A percentile compares a stretch with the other conserved stretches of the same genome.
Evolutionary conservation across 2,888 invertebrate species (phyloP).

Genomic region (Lycocerus yunnanus): DNA sequence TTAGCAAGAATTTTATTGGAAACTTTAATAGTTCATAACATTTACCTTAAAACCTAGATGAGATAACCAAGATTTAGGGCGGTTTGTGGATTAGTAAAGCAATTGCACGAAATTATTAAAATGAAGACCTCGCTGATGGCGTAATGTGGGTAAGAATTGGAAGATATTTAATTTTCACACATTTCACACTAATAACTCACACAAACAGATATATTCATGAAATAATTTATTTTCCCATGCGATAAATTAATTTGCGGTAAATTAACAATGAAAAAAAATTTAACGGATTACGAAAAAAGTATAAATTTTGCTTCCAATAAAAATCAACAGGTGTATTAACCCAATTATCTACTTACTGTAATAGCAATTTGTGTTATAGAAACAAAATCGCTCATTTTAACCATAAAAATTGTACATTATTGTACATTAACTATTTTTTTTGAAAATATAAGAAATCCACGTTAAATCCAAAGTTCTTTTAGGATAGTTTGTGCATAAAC

Average conservation of each 20-base stretch:
- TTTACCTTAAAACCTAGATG: no score
- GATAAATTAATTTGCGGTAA: not conserved
- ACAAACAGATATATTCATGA: not conserved
- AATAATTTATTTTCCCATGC: not conserved
- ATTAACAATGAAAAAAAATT: not conserved
- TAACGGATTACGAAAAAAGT: not conserved
- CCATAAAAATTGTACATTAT: no score
- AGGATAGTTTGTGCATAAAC: no score
- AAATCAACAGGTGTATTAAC: slow-evolving; percentile 30
- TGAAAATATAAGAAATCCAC: no score
- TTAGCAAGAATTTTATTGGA: no score
- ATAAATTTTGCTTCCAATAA: slow-evolving; percentile 6
- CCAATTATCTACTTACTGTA: not conserved
- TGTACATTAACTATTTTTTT: no score
- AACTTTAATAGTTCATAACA: no score
- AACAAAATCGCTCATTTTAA: not conserved
- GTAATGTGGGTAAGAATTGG: not conserved
- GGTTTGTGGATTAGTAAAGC: not conserved
- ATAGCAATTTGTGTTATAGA: not conserved
- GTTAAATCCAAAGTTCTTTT: not conserved
- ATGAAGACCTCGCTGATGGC: not conserved
- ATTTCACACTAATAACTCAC: not conserved
- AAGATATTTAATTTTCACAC: not conserved
- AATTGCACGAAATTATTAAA: not conserved
- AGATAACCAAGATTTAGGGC: no score